phyloP scores from a whole-genome alignment of 2,113 vertebrate genomes.

The Gavia stellata region DNA sequence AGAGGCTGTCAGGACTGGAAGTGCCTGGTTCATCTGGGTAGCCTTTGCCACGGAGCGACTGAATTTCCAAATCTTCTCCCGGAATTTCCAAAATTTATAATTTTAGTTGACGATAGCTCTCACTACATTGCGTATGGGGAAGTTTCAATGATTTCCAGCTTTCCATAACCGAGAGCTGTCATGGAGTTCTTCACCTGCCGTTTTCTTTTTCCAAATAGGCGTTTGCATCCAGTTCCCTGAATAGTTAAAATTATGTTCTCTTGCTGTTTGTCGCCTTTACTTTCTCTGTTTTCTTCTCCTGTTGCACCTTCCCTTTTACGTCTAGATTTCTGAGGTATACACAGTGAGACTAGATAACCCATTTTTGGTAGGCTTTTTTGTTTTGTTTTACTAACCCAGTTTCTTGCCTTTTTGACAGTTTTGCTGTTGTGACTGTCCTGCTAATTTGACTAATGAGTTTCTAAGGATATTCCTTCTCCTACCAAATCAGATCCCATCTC shows the following conservation, averaged over 20 bases:
- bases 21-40: accelerated
- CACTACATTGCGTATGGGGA: accelerated
- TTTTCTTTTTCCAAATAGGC: neutral
- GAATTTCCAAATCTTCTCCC: no score
- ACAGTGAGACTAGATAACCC: neutral
- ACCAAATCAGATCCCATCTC: neutral
- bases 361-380: neutral
- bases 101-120: accelerated
- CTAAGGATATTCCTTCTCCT: neutral
- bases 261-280: neutral
- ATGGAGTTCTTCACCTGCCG: neutral
- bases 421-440: neutral
- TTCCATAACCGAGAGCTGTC: accelerated
- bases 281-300: neutral
- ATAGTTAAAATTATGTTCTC: neutral
- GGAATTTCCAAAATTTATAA: neutral
- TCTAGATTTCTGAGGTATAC: neutral
- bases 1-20: neutral
- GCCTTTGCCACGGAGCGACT: no score
- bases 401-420: neutral
- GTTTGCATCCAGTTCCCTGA: neutral
- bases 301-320: neutral
- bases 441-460: neutral
- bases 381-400: neutral
- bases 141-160: neutral